These are phyloP conservation scores for Pangasius sanitwongsei DNA, from an alignment of 2,797 vertebrate species.

Conservation along the genomic window DNA sequence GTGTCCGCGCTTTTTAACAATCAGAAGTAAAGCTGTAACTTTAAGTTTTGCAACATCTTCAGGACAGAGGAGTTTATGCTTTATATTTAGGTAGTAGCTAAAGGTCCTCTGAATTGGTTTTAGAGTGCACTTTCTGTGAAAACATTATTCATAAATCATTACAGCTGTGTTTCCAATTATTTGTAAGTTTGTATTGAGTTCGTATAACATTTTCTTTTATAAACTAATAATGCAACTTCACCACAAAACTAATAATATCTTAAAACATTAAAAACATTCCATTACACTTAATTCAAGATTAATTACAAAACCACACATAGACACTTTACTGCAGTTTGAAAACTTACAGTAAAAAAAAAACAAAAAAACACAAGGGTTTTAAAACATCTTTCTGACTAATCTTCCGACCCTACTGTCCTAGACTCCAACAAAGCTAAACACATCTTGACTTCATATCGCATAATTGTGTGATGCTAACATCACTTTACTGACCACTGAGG, in stretches of 20 bases:
- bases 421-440: not conserved
- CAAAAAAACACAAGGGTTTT: not conserved
- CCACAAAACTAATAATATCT: too few species aligned
- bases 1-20: too few species aligned
- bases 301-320: not conserved
- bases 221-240: not conserved
- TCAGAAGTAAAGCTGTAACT: too few species aligned
- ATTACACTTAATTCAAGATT: not conserved
- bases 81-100: too few species aligned
- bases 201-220: not conserved
- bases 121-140: too few species aligned
- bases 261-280: not conserved
- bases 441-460: slow-evolving; percentile 6
- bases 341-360: not conserved
- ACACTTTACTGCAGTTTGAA: not conserved
- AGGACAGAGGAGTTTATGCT: too few species aligned
- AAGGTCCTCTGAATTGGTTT: not conserved
- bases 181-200: not conserved
- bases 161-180: not conserved
- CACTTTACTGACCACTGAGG: slow-evolving; percentile 17
- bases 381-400: not conserved
- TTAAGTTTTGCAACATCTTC: too few species aligned
- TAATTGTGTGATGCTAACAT: not conserved
- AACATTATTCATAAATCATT: too few species aligned
- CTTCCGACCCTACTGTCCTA: not conserved